Conservation (phyloP, 2,113 vertebrate genomes). For the Albula glossodonta region DNA sequence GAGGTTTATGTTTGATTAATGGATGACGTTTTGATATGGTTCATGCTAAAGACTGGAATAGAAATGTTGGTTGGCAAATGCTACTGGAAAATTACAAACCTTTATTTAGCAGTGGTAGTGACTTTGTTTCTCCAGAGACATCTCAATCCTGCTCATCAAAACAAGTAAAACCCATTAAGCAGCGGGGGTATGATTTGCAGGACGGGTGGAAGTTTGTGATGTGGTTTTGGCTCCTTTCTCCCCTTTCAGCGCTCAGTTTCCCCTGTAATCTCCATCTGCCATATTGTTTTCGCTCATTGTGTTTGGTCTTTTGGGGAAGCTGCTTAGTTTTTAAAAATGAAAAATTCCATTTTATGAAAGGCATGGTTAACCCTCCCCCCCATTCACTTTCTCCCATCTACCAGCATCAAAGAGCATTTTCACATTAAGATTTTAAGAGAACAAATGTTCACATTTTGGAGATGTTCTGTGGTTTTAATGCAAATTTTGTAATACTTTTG, state of each 20-base stretch:
- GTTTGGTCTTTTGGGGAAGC: background rate
- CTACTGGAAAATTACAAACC: slow-evolving; percentile 22
- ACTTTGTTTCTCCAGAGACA: background rate
- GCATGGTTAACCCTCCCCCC: background rate
- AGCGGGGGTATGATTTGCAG: background rate
- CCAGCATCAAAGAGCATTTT: too few species aligned
- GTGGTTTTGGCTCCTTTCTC: slow-evolving; percentile 1
- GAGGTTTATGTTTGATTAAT: background rate
- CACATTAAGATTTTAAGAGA: too few species aligned
- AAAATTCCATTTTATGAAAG: background rate
- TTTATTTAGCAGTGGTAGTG: background rate
- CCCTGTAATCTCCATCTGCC: background rate
- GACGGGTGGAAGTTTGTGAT: background rate
- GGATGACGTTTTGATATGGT: slow-evolving; percentile 27
- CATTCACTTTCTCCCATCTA: too few species aligned
- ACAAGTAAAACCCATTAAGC: background rate
- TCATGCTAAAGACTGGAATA: background rate
- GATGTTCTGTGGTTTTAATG: too few species aligned
- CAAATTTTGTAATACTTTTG: too few species aligned
- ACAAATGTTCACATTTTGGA: too few species aligned
- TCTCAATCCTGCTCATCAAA: slow-evolving; percentile 1
- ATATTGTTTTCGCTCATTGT: background rate
- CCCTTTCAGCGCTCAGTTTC: background rate
- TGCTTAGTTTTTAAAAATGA: background rate
- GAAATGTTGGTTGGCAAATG: background rate